Percentiles rank a stretch among this genome's conserved stretches.
phyloP scores from a whole-genome alignment of 2,113 vertebrate species.

The Salvelinus fontinalis region DNA sequence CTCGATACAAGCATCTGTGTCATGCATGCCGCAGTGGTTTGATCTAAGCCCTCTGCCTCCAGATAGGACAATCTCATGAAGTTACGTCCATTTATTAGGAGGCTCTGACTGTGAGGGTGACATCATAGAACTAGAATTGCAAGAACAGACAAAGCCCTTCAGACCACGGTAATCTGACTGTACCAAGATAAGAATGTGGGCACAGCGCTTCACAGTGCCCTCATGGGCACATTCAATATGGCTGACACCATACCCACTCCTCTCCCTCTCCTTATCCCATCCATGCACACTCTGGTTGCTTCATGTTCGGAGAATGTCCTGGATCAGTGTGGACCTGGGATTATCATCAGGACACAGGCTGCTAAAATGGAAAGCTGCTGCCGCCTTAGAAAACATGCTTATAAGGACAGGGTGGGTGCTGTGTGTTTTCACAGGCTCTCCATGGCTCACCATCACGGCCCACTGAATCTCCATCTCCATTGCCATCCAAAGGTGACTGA shows the following conservation, averaged over 20 bases:
- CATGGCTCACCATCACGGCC: too few species aligned
- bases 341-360: slow-evolving; percentile 47
- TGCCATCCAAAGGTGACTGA: too few species aligned
- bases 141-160: too few species aligned
- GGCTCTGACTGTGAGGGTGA: slow-evolving; percentile 8
- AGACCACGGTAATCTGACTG: too few species aligned
- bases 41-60: slow-evolving; percentile 46
- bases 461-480: too few species aligned
- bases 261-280: slow-evolving; percentile 30
- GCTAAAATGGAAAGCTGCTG: slow-evolving; percentile 36
- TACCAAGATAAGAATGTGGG: too few species aligned
- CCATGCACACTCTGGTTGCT: slow-evolving; percentile 40
- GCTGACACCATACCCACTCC: slow-evolving; percentile 22
- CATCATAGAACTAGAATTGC: background rate
- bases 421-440: too few species aligned
- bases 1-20: slow-evolving; percentile 43
- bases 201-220: too few species aligned
- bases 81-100: slow-evolving; percentile 30
- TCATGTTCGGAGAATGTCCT: slow-evolving; percentile 56
- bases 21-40: slow-evolving; percentile 38
- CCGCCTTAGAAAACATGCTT: slow-evolving; percentile 56
- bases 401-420: slow-evolving; percentile 14
- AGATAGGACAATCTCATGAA: slow-evolving; percentile 50
- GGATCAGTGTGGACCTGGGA: slow-evolving; percentile 25
- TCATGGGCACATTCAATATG: too few species aligned